These are phyloP conservation scores for Lepus townsendii DNA, from an alignment of 2,797 vertebrate genomes.

Conservation along the genomic window DNA sequence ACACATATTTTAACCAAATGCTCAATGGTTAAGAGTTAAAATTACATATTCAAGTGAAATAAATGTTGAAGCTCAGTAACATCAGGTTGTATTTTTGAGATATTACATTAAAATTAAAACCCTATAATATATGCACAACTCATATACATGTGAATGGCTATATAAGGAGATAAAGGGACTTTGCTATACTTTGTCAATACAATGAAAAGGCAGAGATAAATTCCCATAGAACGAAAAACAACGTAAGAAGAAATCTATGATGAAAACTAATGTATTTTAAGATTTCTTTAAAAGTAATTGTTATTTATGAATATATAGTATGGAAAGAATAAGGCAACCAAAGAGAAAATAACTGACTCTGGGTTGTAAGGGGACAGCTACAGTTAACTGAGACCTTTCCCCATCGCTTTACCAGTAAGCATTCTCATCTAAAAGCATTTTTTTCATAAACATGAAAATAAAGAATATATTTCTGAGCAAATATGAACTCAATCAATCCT, in stretches of 20 bases:
- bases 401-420: slow-evolving; percentile 12
- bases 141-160: background rate
- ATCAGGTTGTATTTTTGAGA: background rate
- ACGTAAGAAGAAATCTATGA: slow-evolving; percentile 37
- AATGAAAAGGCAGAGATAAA: slow-evolving; percentile 50
- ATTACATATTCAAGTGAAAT: background rate
- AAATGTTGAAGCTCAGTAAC: background rate
- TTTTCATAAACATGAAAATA: slow-evolving; percentile 38
- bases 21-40: background rate
- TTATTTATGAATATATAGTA: slow-evolving; percentile 50
- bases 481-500: slow-evolving; percentile 30
- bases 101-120: background rate
- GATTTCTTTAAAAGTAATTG: slow-evolving; percentile 29
- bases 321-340: slow-evolving; percentile 2
- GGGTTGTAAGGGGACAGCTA: slow-evolving; percentile 6
- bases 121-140: background rate
- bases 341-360: background rate
- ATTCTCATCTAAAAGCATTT: slow-evolving; percentile 27
- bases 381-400: background rate
- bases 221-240: slow-evolving; percentile 24
- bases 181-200: slow-evolving; percentile 24
- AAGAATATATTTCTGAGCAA: slow-evolving; percentile 22
- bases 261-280: slow-evolving; percentile 53
- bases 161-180: slow-evolving; percentile 4
- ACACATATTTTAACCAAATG: background rate